Percentiles rank a stretch among this genome's conserved stretches.
Conservation (phyloP, 2,888 invertebrate species). For the Heliconius ethilla region DNA sequence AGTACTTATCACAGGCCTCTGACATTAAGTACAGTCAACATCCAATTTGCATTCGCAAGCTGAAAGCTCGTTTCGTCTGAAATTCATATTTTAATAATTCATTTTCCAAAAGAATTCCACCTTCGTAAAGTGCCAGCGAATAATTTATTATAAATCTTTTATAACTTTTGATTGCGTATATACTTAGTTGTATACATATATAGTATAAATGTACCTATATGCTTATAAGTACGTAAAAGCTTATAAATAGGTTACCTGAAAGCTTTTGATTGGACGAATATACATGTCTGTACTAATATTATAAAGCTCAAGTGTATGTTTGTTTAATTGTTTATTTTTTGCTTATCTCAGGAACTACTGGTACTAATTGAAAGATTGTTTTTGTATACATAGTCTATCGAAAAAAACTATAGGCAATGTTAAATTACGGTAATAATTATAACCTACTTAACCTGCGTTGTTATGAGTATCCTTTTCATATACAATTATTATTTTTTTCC, state of each 20-base stretch:
- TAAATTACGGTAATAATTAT: too few relatives aligned
- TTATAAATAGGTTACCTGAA: neutral
- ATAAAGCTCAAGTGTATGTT: too few relatives aligned
- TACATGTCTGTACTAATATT: neutral
- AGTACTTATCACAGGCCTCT: conserved; percentile 22
- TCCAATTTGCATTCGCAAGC: conserved; percentile 39
- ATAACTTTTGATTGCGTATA: conserved; percentile 25
- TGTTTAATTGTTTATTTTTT: too few relatives aligned
- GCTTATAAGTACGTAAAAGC: neutral
- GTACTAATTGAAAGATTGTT: too few relatives aligned
- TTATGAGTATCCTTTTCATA: too few relatives aligned
- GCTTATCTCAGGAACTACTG: too few relatives aligned
- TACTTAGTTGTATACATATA: neutral
- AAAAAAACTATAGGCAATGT: too few relatives aligned
- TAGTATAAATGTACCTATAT: too few relatives aligned
- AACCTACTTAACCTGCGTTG: too few relatives aligned
- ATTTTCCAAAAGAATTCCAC: conserved; percentile 31
- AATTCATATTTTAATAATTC: conserved; percentile 39
- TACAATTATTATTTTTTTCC: too few relatives aligned
- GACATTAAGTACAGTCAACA: conserved; percentile 25
- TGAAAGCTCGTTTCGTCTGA: conserved; percentile 28
- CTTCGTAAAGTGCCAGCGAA: conserved; percentile 29
- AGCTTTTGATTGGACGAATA: neutral
- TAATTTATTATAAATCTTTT: conserved; percentile 28
- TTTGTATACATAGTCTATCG: too few relatives aligned